phyloP scores from a whole-genome alignment of 1,140 invertebrate species.

The Drosophila truncata region DNA sequence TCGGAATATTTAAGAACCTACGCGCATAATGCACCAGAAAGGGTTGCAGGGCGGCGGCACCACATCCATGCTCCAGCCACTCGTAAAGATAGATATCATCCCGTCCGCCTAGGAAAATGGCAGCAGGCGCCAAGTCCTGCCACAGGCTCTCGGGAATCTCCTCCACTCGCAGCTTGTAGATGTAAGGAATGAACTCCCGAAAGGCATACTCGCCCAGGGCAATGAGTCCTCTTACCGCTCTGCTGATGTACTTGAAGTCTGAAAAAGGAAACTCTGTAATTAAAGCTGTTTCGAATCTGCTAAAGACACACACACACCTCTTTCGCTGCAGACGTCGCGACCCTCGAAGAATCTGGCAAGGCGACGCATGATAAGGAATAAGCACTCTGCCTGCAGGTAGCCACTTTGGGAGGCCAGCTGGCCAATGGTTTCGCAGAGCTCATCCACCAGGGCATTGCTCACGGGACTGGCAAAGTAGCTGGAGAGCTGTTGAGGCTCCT shows the following conservation, averaged over 20 bases:
- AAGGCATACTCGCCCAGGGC: conserved; percentile 82
- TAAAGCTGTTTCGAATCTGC: no score
- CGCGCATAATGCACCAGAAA: conserved; percentile 72
- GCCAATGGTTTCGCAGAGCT: conserved; percentile 78
- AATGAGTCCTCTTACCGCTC: conserved; percentile 70
- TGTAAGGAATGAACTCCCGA: conserved; percentile 80
- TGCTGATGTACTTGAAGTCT: conserved; percentile 78
- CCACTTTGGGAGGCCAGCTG: conserved; percentile 70
- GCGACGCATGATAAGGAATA: conserved; percentile 71
- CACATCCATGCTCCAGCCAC: conserved; percentile 78
- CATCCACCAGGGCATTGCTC: conserved; percentile 56
- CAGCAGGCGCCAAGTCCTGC: conserved; percentile 66
- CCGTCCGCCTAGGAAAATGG: conserved; percentile 67
- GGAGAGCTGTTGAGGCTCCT: conserved; percentile 60
- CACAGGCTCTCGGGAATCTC: conserved; percentile 67
- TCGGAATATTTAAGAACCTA: not conserved
- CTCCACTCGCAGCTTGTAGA: conserved; percentile 68
- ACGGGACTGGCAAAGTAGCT: conserved; percentile 75
- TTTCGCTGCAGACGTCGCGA: conserved; percentile 58
- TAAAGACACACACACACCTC: conserved; percentile 45
- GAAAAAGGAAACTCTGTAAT: not conserved
- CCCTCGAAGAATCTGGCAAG: conserved; percentile 73
- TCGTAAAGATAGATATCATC: conserved; percentile 83
- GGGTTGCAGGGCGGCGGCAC: conserved; percentile 69
- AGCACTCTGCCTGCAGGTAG: conserved; percentile 74